Percentiles rank a stretch among this genome's conserved stretches.
phyloP scores from a whole-genome alignment of 2,797 vertebrate genomes.

The Labeo calbasu region DNA sequence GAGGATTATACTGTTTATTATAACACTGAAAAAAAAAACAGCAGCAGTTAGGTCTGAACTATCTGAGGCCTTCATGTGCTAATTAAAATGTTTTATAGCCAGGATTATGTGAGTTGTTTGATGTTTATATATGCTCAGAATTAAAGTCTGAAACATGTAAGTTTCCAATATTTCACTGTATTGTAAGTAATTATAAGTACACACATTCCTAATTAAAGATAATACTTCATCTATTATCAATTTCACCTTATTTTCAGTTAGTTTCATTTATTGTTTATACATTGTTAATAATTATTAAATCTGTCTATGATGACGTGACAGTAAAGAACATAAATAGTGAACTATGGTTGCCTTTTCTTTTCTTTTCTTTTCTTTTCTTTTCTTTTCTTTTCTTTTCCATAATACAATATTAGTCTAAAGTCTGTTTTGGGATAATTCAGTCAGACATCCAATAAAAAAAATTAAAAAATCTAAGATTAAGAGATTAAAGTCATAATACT shows the following conservation, averaged over 20 bases:
- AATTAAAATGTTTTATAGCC: not conserved
- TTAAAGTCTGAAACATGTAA: not conserved
- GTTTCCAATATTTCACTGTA: not conserved
- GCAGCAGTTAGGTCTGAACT: not conserved
- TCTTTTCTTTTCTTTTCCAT: not conserved
- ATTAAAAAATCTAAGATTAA: no score
- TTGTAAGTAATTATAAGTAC: not conserved
- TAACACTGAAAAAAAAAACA: not conserved
- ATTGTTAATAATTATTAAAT: no score
- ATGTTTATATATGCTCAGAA: not conserved
- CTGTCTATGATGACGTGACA: no score
- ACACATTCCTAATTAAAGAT: not conserved
- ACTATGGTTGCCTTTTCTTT: no score
- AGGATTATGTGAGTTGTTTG: not conserved
- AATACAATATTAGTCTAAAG: not conserved
- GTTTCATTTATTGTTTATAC: no score
- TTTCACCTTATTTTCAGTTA: no score
- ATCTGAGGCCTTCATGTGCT: not conserved
- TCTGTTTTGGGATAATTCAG: not conserved
- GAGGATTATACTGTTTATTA: conserved; percentile 5
- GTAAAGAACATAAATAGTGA: no score
- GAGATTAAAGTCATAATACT: no score
- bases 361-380: not conserved
- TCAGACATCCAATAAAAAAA: not conserved
- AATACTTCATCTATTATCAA: not conserved